These are phyloP conservation scores for Pangasius macronema DNA, from an alignment of 2,797 vertebrate genomes.

Conservation along the genomic window DNA sequence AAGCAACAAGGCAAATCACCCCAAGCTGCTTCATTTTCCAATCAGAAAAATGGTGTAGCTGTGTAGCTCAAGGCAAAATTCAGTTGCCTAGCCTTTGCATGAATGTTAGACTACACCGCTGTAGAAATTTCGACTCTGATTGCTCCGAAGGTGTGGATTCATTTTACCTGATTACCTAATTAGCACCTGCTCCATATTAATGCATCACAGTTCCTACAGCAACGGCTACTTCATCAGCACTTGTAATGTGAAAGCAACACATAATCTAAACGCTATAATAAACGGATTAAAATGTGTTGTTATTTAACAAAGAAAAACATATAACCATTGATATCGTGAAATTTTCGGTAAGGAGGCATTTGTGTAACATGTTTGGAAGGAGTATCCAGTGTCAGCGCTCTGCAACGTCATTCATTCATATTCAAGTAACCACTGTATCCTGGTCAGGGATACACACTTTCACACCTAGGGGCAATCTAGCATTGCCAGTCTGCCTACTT, in stretches of 20 bases:
- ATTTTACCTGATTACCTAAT: too few species aligned
- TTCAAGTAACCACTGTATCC: background rate
- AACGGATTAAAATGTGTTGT: background rate
- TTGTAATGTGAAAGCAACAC: background rate
- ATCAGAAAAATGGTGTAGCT: background rate
- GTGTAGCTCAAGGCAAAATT: too few species aligned
- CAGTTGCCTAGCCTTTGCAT: background rate
- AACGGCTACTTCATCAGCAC: background rate
- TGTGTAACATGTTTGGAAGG: background rate
- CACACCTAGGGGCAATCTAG: background rate
- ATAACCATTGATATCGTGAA: background rate
- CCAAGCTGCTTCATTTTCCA: background rate
- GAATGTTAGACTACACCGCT: background rate
- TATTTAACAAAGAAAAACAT: background rate
- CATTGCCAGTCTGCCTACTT: background rate
- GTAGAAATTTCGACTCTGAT: background rate
- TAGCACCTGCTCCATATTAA: background rate
- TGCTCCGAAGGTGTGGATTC: background rate
- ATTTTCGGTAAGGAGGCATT: background rate
- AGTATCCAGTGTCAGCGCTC: background rate
- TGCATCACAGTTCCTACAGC: background rate
- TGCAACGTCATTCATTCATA: background rate
- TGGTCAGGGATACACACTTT: background rate
- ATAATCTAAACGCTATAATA: background rate
- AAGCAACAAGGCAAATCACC: slow-evolving; percentile 6